Evolutionary conservation across 2,888 invertebrate species (phyloP).

Genomic region (Dicyrtomina minuta): DNA sequence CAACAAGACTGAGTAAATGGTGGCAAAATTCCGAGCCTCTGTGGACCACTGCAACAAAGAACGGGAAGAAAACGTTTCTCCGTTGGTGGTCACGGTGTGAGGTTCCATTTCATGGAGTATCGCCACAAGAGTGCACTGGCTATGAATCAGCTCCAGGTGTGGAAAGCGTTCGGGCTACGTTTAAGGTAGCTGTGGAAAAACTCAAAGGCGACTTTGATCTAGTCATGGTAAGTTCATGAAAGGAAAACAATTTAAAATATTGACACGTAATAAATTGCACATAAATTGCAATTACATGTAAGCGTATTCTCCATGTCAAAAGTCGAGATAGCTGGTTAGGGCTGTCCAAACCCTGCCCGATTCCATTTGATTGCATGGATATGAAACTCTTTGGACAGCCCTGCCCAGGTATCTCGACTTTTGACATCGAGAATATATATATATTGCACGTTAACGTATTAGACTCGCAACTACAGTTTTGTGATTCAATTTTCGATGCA

Average conservation of each 20-base stretch:
- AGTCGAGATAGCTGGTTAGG: too few species aligned
- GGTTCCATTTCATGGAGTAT: slow-evolving; percentile 53
- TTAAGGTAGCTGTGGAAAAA: slow-evolving; percentile 52
- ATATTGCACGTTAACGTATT: neutral
- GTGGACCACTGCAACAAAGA: slow-evolving; percentile 55
- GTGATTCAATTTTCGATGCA: too few species aligned
- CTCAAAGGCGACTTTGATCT: slow-evolving; percentile 53
- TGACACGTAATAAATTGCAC: too few species aligned
- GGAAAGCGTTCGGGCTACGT: slow-evolving; percentile 48
- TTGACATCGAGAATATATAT: too few species aligned
- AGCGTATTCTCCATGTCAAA: too few species aligned
- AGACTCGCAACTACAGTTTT: too few species aligned
- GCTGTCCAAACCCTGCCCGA: too few species aligned
- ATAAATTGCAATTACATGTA: too few species aligned
- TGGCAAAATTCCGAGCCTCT: slow-evolving; percentile 55
- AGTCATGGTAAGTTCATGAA: slow-evolving; percentile 51
- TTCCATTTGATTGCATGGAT: too few species aligned
- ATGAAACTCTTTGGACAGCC: too few species aligned
- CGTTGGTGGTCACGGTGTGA: slow-evolving; percentile 54
- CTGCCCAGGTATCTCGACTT: too few species aligned
- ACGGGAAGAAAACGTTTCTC: slow-evolving; percentile 48
- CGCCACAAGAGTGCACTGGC: slow-evolving; percentile 49
- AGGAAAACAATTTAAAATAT: too few species aligned
- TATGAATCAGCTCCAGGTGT: slow-evolving; percentile 44
- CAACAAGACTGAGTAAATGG: slow-evolving; percentile 50